Evolutionary conservation across 2,797 vertebrate species (phyloP).

Genomic region (Coilia nasus): DNA sequence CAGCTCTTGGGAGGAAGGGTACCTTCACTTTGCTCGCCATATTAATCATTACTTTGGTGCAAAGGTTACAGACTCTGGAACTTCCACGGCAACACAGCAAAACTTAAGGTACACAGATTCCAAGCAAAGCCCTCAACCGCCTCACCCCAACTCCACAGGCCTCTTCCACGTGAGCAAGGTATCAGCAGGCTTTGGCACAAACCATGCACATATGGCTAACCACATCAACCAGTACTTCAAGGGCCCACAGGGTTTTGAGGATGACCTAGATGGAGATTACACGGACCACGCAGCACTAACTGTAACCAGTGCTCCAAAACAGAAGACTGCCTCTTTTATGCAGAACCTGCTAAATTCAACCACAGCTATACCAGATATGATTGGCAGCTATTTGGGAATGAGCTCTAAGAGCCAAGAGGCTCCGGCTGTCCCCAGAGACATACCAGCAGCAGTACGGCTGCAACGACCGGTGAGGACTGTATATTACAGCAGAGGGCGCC

Average conservation of each 20-base stretch:
- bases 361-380: slow-evolving; percentile 60
- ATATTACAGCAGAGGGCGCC: neutral
- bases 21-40: slow-evolving; percentile 66
- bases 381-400: slow-evolving; percentile 57
- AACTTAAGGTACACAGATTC: neutral
- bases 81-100: neutral
- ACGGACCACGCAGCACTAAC: neutral
- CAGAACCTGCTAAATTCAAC: slow-evolving; percentile 62
- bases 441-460: slow-evolving; percentile 37
- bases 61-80: slow-evolving; percentile 54
- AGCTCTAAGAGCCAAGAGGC: slow-evolving; percentile 29
- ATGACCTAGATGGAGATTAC: slow-evolving; percentile 40
- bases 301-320: slow-evolving; percentile 20
- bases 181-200: slow-evolving; percentile 66
- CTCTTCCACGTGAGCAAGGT: slow-evolving; percentile 69
- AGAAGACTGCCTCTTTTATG: slow-evolving; percentile 57
- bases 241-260: slow-evolving; percentile 49
- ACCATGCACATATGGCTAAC: slow-evolving; percentile 63
- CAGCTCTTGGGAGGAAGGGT: slow-evolving; percentile 66
- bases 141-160: slow-evolving; percentile 43
- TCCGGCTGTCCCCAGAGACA: slow-evolving; percentile 25
- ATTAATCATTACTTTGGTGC: slow-evolving; percentile 75
- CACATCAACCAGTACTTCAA: slow-evolving; percentile 73
- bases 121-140: slow-evolving; percentile 30
- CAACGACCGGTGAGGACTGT: slow-evolving; percentile 64